phyloP scores from a whole-genome alignment of 2,888 invertebrate species.

The Matsumyia berberina region DNA sequence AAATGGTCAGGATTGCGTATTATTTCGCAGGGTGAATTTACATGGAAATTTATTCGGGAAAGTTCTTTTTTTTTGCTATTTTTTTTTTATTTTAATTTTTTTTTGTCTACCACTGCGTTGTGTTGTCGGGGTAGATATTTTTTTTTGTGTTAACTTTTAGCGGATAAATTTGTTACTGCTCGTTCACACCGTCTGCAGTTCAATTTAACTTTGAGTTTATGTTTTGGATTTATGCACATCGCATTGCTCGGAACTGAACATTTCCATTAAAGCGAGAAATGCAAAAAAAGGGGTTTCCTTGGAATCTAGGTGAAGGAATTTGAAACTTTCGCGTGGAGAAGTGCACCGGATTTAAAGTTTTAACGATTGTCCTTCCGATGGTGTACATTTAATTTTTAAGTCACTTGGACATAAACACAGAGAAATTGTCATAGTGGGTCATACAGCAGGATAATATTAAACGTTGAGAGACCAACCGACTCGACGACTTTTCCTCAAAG shows the following conservation, averaged over 20 bases:
- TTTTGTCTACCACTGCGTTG: background rate
- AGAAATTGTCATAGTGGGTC: no score
- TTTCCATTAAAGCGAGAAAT: no score
- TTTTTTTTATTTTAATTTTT: constrained; percentile 14
- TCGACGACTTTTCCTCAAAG: no score
- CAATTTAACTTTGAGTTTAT: constrained; percentile 10
- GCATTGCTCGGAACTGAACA: background rate
- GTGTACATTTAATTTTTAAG: no score
- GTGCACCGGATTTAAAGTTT: no score
- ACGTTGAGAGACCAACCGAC: no score
- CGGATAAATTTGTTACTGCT: constrained; percentile 28
- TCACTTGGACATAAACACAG: no score
- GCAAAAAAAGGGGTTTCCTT: no score
- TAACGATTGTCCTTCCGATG: no score
- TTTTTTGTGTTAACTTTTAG: background rate
- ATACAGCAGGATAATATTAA: no score
- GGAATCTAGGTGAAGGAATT: no score
- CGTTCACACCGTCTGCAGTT: constrained; percentile 26
- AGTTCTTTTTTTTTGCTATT: constrained; percentile 13
- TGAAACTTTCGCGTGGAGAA: no score
- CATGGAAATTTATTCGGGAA: constrained; percentile 66
- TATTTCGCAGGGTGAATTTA: constrained; percentile 60
- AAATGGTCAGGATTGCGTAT: constrained; percentile 66
- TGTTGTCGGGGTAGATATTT: background rate
- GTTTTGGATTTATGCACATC: background rate